Evolutionary conservation across 2,113 vertebrate species (phyloP).

Genomic region (Loxodonta africana): DNA sequence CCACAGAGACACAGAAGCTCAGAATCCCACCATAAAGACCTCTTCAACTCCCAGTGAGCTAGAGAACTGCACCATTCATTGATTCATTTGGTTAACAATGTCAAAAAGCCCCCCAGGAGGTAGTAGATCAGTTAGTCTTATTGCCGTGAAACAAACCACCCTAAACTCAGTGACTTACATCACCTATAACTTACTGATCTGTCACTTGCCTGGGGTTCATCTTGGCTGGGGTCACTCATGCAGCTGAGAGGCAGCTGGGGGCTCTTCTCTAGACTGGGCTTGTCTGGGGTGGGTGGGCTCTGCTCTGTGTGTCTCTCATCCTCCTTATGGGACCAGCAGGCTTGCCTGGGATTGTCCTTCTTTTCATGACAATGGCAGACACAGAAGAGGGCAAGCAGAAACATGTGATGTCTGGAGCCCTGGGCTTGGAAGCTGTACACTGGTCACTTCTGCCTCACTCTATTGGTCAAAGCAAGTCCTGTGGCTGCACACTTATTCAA

Average conservation of each 20-base stretch:
- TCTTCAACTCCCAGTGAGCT: neutral
- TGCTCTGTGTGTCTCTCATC: accelerated
- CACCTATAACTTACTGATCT: accelerated
- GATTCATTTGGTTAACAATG: neutral
- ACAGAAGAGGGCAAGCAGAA: neutral
- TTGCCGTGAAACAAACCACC: neutral
- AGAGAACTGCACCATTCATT: accelerated
- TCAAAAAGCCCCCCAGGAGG: neutral
- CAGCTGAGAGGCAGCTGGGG: neutral
- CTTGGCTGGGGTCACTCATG: accelerated
- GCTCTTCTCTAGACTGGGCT: neutral
- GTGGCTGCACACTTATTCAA: neutral
- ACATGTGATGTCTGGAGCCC: neutral
- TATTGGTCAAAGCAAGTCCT: neutral
- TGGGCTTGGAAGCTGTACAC: neutral
- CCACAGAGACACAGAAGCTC: neutral
- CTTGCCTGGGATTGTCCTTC: neutral
- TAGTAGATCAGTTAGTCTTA: neutral
- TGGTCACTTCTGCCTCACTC: neutral
- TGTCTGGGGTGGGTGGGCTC: neutral
- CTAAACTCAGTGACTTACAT: neutral
- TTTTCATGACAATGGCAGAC: neutral
- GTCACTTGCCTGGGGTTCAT: neutral
- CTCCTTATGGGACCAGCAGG: neutral
- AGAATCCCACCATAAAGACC: neutral